These are phyloP conservation scores for Apotomis capreana DNA, from an alignment of 2,888 invertebrate genomes.

Conservation along the genomic window DNA sequence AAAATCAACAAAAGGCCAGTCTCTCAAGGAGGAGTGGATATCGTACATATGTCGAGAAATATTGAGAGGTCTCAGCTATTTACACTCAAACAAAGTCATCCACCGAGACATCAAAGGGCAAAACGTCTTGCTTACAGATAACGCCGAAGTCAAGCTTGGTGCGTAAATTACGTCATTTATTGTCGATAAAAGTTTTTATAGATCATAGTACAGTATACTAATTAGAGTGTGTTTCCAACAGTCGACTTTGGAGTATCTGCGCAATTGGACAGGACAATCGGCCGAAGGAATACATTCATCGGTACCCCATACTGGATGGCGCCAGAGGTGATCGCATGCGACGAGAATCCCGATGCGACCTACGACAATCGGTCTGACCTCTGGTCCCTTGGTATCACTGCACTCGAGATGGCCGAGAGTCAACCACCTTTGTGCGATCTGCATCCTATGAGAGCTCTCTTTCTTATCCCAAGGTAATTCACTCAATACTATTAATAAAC, in stretches of 20 bases:
- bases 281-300: constrained; percentile 99
- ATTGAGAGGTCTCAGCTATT: constrained; percentile 96
- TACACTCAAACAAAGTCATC: constrained; percentile 99
- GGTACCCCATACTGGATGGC: constrained; percentile 99
- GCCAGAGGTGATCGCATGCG: constrained; percentile 99
- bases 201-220: constrained; percentile 10
- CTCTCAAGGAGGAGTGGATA: constrained; percentile 99
- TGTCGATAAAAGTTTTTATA: constrained; percentile 15
- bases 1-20: constrained; percentile 99
- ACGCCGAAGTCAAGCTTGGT: constrained; percentile 99
- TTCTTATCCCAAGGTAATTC: constrained; percentile 92
- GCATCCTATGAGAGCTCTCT: constrained; percentile 99
- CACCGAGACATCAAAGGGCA: constrained; percentile 99
- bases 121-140: constrained; percentile 99
- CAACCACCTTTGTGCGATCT: constrained; percentile 99
- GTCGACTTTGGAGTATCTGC: constrained; percentile 99
- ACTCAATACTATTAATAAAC: not conserved
- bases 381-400: constrained; percentile 97
- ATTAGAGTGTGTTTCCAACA: constrained; percentile 60
- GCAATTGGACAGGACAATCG: constrained; percentile 99
- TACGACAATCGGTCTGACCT: constrained; percentile 98
- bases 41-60: constrained; percentile 99
- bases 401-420: constrained; percentile 99
- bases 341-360: constrained; percentile 99
- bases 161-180: constrained; percentile 52